A percentile compares a stretch with the other conserved stretches of the same genome.
Evolutionary conservation across 2,797 vertebrate species (phyloP).

Genomic region (Manis javanica): DNA sequence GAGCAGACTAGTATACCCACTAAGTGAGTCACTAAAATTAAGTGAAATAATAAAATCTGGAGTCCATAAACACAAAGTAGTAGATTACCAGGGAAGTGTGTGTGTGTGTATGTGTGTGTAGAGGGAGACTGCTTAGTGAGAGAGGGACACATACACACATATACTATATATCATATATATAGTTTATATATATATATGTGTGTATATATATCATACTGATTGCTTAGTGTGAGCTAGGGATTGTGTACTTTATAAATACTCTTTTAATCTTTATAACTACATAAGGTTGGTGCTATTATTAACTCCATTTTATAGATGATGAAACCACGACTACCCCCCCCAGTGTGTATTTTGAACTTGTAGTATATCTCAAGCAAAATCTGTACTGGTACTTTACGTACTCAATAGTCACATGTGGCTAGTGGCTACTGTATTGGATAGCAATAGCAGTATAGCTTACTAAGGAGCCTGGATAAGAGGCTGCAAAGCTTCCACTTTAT

Average conservation of each 20-base stretch:
- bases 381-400: not conserved
- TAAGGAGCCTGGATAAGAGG: not conserved
- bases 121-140: too few relatives aligned
- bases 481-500: not conserved
- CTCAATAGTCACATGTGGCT: not conserved
- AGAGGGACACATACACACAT: too few relatives aligned
- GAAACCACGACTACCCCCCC: not conserved
- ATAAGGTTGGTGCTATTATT: not conserved
- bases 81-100: not conserved
- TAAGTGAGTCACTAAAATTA: constrained; percentile 18
- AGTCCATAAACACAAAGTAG: not conserved
- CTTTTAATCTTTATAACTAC: not conserved
- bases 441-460: not conserved
- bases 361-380: not conserved
- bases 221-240: not conserved
- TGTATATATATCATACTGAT: not conserved
- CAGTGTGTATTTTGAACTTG: not conserved
- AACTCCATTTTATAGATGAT: not conserved
- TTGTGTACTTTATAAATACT: not conserved
- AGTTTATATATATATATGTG: too few relatives aligned
- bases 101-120: not conserved
- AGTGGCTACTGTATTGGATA: not conserved
- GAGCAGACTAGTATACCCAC: not conserved
- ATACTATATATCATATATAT: not conserved
- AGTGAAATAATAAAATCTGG: constrained; percentile 40